phyloP scores from a whole-genome alignment of 2,888 invertebrate genomes.

The Pimpla rufipes region DNA sequence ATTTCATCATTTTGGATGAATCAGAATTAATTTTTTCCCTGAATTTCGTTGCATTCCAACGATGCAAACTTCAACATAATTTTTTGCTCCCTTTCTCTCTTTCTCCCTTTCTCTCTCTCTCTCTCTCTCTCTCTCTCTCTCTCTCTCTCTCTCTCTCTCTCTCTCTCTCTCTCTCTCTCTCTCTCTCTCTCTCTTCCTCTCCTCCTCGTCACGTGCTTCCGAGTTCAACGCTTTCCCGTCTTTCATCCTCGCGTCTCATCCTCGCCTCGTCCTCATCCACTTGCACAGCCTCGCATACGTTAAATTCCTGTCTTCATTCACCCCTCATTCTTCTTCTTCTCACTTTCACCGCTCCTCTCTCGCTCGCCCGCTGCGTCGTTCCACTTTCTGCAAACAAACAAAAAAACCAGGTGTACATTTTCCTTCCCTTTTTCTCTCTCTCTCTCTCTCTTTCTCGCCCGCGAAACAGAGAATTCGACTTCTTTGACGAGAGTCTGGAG shows the following conservation, averaged over 20 bases:
- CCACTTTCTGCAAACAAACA: not conserved
- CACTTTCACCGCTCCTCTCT: not conserved
- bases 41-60: no score
- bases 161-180: no score
- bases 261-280: not conserved
- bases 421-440: not conserved
- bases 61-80: no score
- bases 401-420: not conserved
- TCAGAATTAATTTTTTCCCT: no score
- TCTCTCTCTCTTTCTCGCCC: not conserved
- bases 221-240: slow-evolving; percentile 8
- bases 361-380: not conserved
- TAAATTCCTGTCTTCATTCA: not conserved
- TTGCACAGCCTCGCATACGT: not conserved
- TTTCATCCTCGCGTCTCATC: not conserved
- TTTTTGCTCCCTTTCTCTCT: no score
- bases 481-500: slow-evolving; percentile 26
- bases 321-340: not conserved
- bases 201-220: not conserved
- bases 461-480: slow-evolving; percentile 38
- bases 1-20: no score
- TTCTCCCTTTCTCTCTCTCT: not conserved
- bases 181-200: no score
- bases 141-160: no score
- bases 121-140: not conserved